Evolutionary conservation across 1,140 invertebrate species (phyloP).

Genomic region (Leptinotarsa undecemlineata): DNA sequence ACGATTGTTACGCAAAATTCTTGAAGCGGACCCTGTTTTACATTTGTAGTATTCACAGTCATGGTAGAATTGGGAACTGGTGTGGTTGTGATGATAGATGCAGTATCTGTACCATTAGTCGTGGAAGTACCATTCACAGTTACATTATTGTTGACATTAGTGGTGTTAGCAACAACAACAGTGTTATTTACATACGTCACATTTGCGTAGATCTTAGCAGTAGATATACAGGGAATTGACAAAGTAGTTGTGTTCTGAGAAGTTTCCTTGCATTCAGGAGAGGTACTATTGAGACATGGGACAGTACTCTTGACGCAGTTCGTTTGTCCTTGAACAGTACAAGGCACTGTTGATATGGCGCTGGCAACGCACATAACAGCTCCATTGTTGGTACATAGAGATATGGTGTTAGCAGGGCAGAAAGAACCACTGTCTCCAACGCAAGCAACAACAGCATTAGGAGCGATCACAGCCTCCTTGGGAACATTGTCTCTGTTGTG

Average conservation of each 20-base stretch:
- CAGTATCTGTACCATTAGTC: neutral
- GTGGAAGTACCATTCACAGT: conserved; percentile 13
- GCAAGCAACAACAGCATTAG: conserved; percentile 39
- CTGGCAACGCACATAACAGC: conserved; percentile 46
- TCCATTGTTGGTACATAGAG: conserved; percentile 44
- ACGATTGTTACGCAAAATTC: conserved; percentile 42
- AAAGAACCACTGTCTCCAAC: conserved; percentile 39
- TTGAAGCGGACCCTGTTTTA: conserved; percentile 7
- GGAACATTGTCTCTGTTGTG: conserved; percentile 39
- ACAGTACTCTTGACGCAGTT: conserved; percentile 38
- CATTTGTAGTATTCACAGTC: conserved; percentile 4
- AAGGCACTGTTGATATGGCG: conserved; percentile 39
- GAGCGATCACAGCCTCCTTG: conserved; percentile 35
- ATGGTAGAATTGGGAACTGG: conserved; percentile 7
- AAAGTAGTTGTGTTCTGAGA: conserved; percentile 30
- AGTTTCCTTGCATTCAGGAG: conserved; percentile 28
- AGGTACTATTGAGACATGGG: conserved; percentile 40
- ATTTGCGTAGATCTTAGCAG: conserved; percentile 36
- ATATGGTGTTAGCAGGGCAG: conserved; percentile 40
- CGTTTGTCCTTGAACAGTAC: conserved; percentile 30
- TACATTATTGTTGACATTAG: conserved; percentile 28
- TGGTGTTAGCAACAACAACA: conserved; percentile 32
- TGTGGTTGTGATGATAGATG: conserved; percentile 15
- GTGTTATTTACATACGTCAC: conserved; percentile 42
- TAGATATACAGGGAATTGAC: conserved; percentile 42